phyloP scores from a whole-genome alignment of 2,797 vertebrate species.

The Falco peregrinus region DNA sequence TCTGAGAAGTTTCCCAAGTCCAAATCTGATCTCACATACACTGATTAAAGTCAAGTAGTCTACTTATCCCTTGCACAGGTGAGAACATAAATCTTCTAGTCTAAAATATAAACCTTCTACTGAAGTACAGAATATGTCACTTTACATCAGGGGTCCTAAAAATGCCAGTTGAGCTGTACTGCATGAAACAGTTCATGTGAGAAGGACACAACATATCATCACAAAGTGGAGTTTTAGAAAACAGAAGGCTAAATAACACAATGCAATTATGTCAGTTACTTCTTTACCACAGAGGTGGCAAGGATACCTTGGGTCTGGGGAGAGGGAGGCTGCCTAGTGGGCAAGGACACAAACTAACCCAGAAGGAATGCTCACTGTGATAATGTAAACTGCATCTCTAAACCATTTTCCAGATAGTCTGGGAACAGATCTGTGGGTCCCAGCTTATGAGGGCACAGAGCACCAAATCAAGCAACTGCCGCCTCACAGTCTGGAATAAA shows the following conservation, averaged over 20 bases:
- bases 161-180: neutral
- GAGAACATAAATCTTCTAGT: neutral
- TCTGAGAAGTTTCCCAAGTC: neutral
- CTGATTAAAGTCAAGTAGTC: neutral
- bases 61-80: neutral
- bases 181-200: neutral
- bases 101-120: neutral
- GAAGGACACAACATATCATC: neutral
- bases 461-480: neutral
- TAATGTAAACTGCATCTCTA: neutral
- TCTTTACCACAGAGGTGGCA: neutral
- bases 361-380: neutral
- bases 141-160: slow-evolving; percentile 26
- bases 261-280: neutral
- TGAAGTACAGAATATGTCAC: slow-evolving; percentile 10
- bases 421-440: neutral
- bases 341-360: neutral
- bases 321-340: neutral
- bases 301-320: neutral
- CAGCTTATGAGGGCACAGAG: neutral
- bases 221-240: neutral
- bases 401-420: neutral
- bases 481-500: neutral
- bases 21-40: neutral
- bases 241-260: neutral